Evolutionary conservation across 2,113 vertebrate species (phyloP).

Genomic region (Oplegnathus fasciatus): DNA sequence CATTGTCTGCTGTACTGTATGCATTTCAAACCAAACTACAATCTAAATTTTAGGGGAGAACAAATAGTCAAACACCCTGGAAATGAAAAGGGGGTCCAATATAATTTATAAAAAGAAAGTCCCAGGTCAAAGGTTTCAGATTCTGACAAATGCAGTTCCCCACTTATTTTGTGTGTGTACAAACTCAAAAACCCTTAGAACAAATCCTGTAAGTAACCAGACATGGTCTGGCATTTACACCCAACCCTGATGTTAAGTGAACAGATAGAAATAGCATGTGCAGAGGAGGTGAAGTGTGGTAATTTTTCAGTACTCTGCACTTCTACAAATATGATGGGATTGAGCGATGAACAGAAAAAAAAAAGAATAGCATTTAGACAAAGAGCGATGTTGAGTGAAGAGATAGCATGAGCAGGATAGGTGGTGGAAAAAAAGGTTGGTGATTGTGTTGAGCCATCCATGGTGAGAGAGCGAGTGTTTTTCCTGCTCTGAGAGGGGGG

Average conservation of each 20-base stretch:
- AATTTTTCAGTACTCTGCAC: slow-evolving; percentile 70
- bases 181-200: slow-evolving; percentile 17
- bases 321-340: slow-evolving; percentile 67
- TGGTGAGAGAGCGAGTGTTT: slow-evolving; percentile 68
- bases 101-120: neutral
- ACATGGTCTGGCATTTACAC: slow-evolving; percentile 51
- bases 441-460: slow-evolving; percentile 74
- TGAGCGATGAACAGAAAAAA: slow-evolving; percentile 43
- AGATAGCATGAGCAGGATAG: slow-evolving; percentile 59
- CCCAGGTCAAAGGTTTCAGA: neutral
- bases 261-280: slow-evolving; percentile 62
- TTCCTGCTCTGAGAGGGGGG: slow-evolving; percentile 64
- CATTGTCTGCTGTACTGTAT: neutral
- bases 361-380: slow-evolving; percentile 66
- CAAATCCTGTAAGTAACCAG: slow-evolving; percentile 23
- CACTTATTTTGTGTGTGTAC: slow-evolving; percentile 1
- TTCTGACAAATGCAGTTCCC: neutral
- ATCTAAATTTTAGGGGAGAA: neutral
- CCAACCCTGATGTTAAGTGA: slow-evolving; percentile 61
- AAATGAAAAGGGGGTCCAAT: neutral
- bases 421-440: slow-evolving; percentile 31
- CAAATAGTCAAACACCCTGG: neutral
- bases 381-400: slow-evolving; percentile 67
- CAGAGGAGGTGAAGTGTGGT: slow-evolving; percentile 62
- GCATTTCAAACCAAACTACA: neutral